Conservation (phyloP, 1,140 invertebrate species). For the Drosophila lacteicornis region DNA sequence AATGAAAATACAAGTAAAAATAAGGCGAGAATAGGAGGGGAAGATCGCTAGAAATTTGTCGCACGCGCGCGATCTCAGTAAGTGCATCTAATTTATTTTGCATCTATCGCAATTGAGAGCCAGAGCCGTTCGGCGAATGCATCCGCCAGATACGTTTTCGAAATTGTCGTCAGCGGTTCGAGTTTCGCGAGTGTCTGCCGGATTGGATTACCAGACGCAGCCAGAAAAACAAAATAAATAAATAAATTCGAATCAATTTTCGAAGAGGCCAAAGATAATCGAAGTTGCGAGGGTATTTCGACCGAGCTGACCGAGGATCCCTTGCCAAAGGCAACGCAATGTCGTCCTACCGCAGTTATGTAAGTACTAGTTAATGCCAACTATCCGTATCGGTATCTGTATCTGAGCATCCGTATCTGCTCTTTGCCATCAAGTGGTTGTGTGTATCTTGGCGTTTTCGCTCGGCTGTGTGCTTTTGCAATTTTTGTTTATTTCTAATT, state of each 20-base stretch:
- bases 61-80: constrained; percentile 59
- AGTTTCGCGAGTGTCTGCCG: constrained; percentile 34
- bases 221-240: constrained; percentile 29
- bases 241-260: constrained; percentile 21
- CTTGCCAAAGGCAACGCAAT: constrained; percentile 70
- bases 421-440: constrained; percentile 18
- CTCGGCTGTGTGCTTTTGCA: constrained; percentile 51
- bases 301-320: constrained; percentile 23
- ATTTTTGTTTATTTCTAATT: constrained; percentile 65
- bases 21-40: constrained; percentile 1
- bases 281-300: constrained; percentile 24
- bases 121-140: constrained; percentile 47
- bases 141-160: constrained; percentile 63
- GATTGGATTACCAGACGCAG: constrained; percentile 57
- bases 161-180: constrained; percentile 56
- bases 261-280: constrained; percentile 5
- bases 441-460: constrained; percentile 23
- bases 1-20: constrained; percentile 26
- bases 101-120: constrained; percentile 77
- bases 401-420: constrained; percentile 24
- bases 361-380: constrained; percentile 74
- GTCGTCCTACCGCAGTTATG: constrained; percentile 84
- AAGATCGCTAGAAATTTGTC: constrained; percentile 33
- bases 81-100: constrained; percentile 78
- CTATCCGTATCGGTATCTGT: constrained; percentile 43